Percentiles rank a stretch among this genome's conserved stretches.
Evolutionary conservation across 2,797 vertebrate genomes (phyloP).

Genomic region (Sebastes steindachneri): DNA sequence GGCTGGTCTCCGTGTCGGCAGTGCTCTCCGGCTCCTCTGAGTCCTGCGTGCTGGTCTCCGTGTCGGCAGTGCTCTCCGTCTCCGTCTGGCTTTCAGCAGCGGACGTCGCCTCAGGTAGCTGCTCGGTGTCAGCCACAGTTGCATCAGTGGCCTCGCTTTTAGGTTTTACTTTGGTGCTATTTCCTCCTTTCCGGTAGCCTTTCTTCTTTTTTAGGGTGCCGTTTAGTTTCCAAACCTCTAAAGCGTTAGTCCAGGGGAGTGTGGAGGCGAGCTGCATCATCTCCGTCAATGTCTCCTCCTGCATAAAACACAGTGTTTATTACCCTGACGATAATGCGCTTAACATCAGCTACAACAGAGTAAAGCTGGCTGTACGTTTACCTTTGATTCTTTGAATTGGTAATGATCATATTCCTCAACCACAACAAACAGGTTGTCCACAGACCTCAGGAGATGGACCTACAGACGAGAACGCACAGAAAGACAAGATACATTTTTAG

Average conservation of each 20-base stretch:
- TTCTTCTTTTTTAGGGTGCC: conserved; percentile 92
- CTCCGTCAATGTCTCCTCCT: conserved; percentile 93
- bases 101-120: conserved; percentile 22
- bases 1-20: conserved; percentile 23
- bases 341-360: neutral
- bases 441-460: conserved; percentile 93
- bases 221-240: conserved; percentile 93
- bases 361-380: conserved; percentile 46
- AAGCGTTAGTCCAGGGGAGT: conserved; percentile 88
- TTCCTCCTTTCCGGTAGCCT: conserved; percentile 80
- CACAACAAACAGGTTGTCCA: conserved; percentile 97
- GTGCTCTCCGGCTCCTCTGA: conserved; percentile 41
- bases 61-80: conserved; percentile 27
- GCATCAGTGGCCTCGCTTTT: conserved; percentile 13
- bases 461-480: conserved; percentile 41
- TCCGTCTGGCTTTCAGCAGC: conserved; percentile 47
- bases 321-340: neutral
- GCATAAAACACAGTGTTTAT: conserved; percentile 11
- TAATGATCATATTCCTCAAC: conserved; percentile 91
- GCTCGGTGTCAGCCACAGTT: conserved; percentile 6
- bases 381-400: conserved; percentile 92
- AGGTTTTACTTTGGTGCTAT: conserved; percentile 53
- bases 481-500: neutral
- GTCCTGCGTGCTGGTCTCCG: conserved; percentile 30
- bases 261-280: conserved; percentile 88